Base-by-base conservation (phyloP, 2,888 invertebrate genomes). In the Parnassius smintheus region DNA sequence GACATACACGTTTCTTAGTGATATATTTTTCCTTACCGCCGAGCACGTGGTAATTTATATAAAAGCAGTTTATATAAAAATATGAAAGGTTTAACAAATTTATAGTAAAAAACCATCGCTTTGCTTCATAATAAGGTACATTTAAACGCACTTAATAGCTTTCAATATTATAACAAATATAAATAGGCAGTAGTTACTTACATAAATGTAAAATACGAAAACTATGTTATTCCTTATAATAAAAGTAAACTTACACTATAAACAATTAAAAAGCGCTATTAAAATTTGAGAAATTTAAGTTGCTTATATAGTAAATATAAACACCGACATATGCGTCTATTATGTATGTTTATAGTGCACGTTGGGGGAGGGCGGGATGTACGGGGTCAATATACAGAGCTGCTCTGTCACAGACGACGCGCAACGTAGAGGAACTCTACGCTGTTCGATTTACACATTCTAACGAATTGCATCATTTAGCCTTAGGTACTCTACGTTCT, bases 301-400 rank as follows among this genome's bases (percentile, higher is more conserved):
- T 7, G 9, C 49, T 49, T 49, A n/a, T 9, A 1, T 12, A 1
- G 35, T 52, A 52, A 13, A 46, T 12, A 51, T 18, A 51, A 12
- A 54, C 51, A 53, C 44, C 55, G 22, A 51, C 56, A 51, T 41
- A 41, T 51, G 50, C 55, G n/a, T 13, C 45, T 56, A 51, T 50
- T 61, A 55, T 48, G 53, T 35, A 42, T 55, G 55, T 56, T 52
- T 46, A 52, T 35, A n/a, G 57, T 46, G 53, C 49, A 45, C 25
- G 18, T 12, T 49, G 51, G 53, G 54, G 50, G 62, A 51, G 56
- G 59, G 48, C 48, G 62, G 22, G 44, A 56, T 49, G n/a, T 8
- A 35, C 58, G 59, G 62, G 64, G 64, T 64, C 64, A 64, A 64
- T 60, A 64, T 56, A 59, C 64, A 63, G 58, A 35, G 59, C 55